phyloP scores from a whole-genome alignment of 1,140 invertebrate species.

The Penaeus chinensis region DNA sequence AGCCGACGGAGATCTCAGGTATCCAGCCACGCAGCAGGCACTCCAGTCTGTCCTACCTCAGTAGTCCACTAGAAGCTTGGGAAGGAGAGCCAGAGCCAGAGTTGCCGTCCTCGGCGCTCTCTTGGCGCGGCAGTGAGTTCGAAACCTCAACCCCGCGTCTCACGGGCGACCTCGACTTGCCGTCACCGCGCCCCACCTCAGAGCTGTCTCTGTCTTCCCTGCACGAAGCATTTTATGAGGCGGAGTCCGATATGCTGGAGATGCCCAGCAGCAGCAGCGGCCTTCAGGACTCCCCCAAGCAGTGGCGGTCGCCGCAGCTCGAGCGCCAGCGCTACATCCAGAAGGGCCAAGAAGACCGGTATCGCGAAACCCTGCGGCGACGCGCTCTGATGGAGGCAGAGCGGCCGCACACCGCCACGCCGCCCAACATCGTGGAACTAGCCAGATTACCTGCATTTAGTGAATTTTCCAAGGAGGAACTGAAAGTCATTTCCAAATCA shows the following conservation, averaged over 20 bases:
- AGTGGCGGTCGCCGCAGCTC: constrained; percentile 69
- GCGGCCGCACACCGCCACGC: constrained; percentile 15
- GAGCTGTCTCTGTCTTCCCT: constrained; percentile 38
- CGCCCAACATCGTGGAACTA: constrained; percentile 41
- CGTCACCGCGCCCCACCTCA: constrained; percentile 21
- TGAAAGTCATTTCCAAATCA: constrained; percentile 56
- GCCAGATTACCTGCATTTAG: constrained; percentile 53
- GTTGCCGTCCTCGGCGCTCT: constrained; percentile 49
- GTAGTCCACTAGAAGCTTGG: constrained; percentile 60
- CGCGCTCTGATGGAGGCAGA: constrained; percentile 38
- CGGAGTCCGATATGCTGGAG: constrained; percentile 33
- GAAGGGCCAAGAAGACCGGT: constrained; percentile 68
- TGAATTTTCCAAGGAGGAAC: constrained; percentile 53
- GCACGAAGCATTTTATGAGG: constrained; percentile 48
- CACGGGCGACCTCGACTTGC: constrained; percentile 46
- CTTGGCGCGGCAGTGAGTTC: constrained; percentile 61
- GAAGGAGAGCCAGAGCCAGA: constrained; percentile 55
- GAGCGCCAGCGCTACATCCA: constrained; percentile 70
- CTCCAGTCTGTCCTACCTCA: constrained; percentile 58
- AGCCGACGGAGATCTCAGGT: neutral
- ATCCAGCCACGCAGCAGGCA: constrained; percentile 35
- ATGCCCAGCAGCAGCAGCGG: neutral
- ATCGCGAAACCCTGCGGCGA: constrained; percentile 67
- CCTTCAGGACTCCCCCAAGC: constrained; percentile 57
- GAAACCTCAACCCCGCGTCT: constrained; percentile 53